phyloP scores from a whole-genome alignment of 2,888 invertebrate genomes.

The Erpobdella octoculata region DNA sequence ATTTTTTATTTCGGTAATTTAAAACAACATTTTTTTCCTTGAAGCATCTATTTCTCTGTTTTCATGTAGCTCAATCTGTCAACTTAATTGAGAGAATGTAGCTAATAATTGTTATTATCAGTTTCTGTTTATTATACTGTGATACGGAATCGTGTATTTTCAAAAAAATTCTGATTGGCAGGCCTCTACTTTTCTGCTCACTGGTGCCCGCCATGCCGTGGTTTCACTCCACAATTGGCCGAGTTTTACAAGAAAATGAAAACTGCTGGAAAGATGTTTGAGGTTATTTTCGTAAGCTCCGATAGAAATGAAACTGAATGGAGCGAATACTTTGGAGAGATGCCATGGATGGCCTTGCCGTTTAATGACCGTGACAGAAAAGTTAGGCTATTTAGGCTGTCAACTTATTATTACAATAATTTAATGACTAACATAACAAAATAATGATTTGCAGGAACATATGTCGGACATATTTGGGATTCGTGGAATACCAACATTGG shows the following conservation, averaged over 20 bases:
- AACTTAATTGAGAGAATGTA: too few relatives aligned
- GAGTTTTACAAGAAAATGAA: conserved; percentile 67
- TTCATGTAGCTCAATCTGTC: too few relatives aligned
- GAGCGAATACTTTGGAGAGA: conserved; percentile 63
- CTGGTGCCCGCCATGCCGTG: conserved; percentile 72
- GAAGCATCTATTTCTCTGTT: too few relatives aligned
- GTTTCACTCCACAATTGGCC: conserved; percentile 70
- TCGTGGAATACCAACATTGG: conserved; percentile 63
- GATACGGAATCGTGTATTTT: background rate
- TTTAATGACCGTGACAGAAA: conserved; percentile 55
- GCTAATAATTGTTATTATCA: too few relatives aligned
- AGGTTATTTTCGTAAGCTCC: conserved; percentile 74
- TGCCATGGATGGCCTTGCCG: conserved; percentile 69
- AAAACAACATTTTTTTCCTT: too few relatives aligned
- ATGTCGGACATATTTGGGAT: conserved; percentile 25
- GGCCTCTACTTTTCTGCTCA: conserved; percentile 35
- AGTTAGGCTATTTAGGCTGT: conserved; percentile 8
- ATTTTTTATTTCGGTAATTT: background rate
- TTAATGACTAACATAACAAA: background rate
- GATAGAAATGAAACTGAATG: conserved; percentile 77
- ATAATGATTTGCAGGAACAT: background rate
- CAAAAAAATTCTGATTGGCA: background rate
- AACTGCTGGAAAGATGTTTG: conserved; percentile 62
- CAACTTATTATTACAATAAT: background rate
- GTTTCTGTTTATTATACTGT: too few relatives aligned